Base-by-base conservation (phyloP, 1,140 invertebrate species). In the Magallana gigas region DNA sequence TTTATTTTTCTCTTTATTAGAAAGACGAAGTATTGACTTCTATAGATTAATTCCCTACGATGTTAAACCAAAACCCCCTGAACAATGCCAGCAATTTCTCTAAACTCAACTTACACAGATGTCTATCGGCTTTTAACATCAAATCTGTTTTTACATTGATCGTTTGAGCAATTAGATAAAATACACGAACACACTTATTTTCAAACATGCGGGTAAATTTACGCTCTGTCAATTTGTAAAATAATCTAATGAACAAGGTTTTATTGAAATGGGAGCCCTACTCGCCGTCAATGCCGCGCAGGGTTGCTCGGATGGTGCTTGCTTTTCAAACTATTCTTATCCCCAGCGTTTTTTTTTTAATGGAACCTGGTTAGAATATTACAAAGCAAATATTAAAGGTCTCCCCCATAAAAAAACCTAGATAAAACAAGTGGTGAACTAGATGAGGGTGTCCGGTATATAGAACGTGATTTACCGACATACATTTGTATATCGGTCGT, bases 1-100 rank as follows among this genome's bases (percentile, higher is more conserved):
- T 76, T 76, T 76, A 76, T 76, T 76, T 76, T 76, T 76, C 68
- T 76, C 68, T 76, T 76, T 76, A 76, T 29, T 29, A 8, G 68
- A 36, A 29, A 29, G 68, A 18, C 23, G 68, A 76, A 29, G 36
- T 76, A 76, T 76, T 76, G 68, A 76, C 68, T 76, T 76, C 68
- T 29, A 76, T 29, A 76, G 68, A 76, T 76, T 76, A 76, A 76
- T 29, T 76, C 68, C 2, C 14, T 29, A 76, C 68, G 36, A 23
- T 76, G 23, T 76, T 29, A 76, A 76, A 29, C 36, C 23, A 29
- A 29, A 76, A 48, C 36, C 36, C 23, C 8, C 60, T 18, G 18
- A 64, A 18, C 60, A 64, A 18, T 5, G 36, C 36, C 36, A 29
- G 36, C 9, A 18, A 2, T 9, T 76, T 76, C 68, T 29, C 23